Percentiles rank a stretch among this genome's conserved stretches.
These are phyloP conservation scores for Sinocyclocheilus anophthalmus DNA, from an alignment of 2,113 vertebrate species.

Conservation along the genomic window DNA sequence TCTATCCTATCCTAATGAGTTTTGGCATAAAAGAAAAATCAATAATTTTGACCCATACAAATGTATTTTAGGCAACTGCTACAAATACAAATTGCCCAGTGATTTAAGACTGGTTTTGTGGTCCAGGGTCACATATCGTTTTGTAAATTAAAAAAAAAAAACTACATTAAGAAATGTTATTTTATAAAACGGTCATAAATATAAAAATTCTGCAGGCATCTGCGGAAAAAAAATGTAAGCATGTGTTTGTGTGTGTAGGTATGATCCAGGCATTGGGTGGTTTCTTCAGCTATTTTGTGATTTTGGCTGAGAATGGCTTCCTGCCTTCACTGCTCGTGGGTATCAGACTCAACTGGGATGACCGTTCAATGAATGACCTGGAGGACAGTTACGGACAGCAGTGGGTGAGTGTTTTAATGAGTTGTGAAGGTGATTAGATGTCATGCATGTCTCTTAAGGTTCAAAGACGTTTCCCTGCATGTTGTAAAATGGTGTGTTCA, in stretches of 20 bases:
- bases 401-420: conserved; percentile 75
- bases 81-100: too few relatives aligned
- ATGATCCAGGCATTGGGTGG: conserved; percentile 93
- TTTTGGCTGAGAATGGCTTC: conserved; percentile 87
- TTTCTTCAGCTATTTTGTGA: conserved; percentile 85
- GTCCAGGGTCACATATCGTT: neutral
- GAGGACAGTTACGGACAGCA: conserved; percentile 91
- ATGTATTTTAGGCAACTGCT: too few relatives aligned
- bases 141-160: too few relatives aligned
- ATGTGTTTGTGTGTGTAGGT: conserved; percentile 68
- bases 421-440: neutral
- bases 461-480: neutral
- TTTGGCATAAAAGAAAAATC: too few relatives aligned
- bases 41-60: too few relatives aligned
- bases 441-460: neutral
- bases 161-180: too few relatives aligned
- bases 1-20: too few relatives aligned
- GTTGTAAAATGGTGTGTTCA: neutral
- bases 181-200: too few relatives aligned
- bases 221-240: neutral
- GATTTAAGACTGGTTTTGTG: too few relatives aligned
- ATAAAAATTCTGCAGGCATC: neutral
- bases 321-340: conserved; percentile 77
- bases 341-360: conserved; percentile 80
- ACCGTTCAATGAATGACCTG: conserved; percentile 76